Base-by-base conservation (phyloP, 2,797 vertebrate genomes). In the Bryconaethiops microstoma region DNA sequence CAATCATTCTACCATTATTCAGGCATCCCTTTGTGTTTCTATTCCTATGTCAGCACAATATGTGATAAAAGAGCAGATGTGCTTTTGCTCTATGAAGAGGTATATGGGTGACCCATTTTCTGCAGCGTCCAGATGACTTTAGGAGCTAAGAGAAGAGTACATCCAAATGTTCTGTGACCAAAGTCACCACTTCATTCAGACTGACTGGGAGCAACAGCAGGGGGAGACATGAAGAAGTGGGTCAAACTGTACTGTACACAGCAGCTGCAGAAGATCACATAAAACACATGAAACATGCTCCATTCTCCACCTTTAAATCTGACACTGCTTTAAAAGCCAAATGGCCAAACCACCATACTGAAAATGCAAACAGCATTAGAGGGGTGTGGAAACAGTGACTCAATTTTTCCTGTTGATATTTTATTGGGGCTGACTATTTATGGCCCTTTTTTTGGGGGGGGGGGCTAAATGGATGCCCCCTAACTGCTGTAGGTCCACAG, bases 191-290 rank as follows among this genome's bases (percentile, higher is more conserved):
- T 70, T 89, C 85, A 85, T 84, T 63, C 45, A 23, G 48, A 54
- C 6, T 64, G 54, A 71, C 79, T 45, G 13, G 17, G 35, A 67
- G 75, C n/a, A 78, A 69, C 35, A 64, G 25, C 70, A 50, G 69
- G 45, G 81, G 67, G 21, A 78, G 68, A 60, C 40, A 13, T 2
- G 29, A 40, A 70, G 60, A 90, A 90, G 1, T 86, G 75, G 88
- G 84, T 90, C 83, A 88, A 73, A 86, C 84, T 77, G 73, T 80
- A 71, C 85, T 88, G 82, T 82, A 54, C 55, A 6, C 35, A 2
- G 48, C 3, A 9, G 17, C 75, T 55, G 42, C 14, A 52, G 13
- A 9, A 7, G 45, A 17, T 40, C 45, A 16, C 62, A 55, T 52
- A 76, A 65, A 21, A 25, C 45, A 16, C 62, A 55, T 52, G 65